These are phyloP conservation scores for Lamprotornis superbus DNA, from an alignment of 2,113 vertebrate genomes.

Conservation along the genomic window DNA sequence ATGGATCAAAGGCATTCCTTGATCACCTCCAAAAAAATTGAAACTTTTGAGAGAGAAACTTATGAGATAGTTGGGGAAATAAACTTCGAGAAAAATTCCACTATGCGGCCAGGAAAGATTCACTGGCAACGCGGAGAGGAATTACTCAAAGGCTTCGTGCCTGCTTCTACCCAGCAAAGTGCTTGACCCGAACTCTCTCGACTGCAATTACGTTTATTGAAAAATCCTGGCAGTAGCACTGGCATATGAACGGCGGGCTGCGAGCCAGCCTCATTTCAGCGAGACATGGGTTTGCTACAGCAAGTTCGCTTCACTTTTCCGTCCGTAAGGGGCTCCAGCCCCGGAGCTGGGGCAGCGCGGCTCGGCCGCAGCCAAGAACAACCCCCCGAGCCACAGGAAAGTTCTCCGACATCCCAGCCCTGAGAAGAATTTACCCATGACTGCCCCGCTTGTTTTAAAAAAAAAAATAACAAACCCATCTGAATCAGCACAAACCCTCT, in stretches of 20 bases:
- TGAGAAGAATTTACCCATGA: background rate
- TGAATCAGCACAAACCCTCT: background rate
- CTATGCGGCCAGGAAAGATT: accelerated
- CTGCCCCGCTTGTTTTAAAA: background rate
- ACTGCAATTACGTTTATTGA: background rate
- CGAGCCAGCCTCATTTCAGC: background rate
- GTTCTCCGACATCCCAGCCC: background rate
- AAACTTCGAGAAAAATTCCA: background rate
- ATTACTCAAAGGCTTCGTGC: background rate
- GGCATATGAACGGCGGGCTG: background rate
- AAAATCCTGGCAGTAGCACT: background rate
- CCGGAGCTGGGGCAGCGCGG: background rate
- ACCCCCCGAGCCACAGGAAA: background rate
- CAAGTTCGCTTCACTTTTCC: background rate
- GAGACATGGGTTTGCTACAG: background rate
- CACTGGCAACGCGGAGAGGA: background rate
- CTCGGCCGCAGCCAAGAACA: background rate
- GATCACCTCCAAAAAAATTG: background rate
- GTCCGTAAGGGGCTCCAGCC: background rate
- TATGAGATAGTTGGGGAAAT: accelerated
- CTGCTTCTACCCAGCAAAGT: background rate
- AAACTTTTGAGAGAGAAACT: background rate
- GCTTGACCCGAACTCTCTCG: background rate
- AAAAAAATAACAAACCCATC: background rate
- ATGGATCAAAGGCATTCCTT: background rate